These are phyloP conservation scores for Lampris incognitus DNA, from an alignment of 2,113 vertebrate species.

Conservation along the genomic window DNA sequence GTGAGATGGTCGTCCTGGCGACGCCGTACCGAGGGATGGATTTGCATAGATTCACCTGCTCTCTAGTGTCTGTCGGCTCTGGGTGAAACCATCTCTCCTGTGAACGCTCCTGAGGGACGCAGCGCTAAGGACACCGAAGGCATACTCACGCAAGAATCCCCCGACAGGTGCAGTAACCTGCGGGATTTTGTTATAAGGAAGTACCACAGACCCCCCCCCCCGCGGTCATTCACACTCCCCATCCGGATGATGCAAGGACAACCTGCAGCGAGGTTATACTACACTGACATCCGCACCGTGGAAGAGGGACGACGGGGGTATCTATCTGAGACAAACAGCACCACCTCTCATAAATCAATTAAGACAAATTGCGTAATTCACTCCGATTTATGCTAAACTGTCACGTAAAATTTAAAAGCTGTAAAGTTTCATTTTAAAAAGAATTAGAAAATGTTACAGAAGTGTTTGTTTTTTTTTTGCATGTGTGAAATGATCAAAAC, in stretches of 20 bases:
- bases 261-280: slow-evolving; percentile 6
- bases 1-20: not conserved
- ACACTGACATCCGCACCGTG: slow-evolving; percentile 16
- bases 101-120: not conserved
- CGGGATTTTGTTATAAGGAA: no score
- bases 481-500: slow-evolving; percentile 49
- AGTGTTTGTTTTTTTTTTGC: slow-evolving; percentile 31
- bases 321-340: slow-evolving; percentile 1
- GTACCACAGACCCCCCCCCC: no score
- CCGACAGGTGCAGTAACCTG: not conserved
- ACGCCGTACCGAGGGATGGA: not conserved
- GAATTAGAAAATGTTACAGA: slow-evolving; percentile 58
- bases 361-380: slow-evolving; percentile 23
- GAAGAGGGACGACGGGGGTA: slow-evolving; percentile 16
- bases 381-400: slow-evolving; percentile 25
- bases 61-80: slow-evolving; percentile 1
- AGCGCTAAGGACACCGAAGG: not conserved
- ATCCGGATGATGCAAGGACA: no score
- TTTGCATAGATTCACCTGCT: slow-evolving; percentile 45
- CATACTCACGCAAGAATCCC: not conserved
- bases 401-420: slow-evolving; percentile 52
- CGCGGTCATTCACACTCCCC: no score
- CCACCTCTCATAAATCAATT: not conserved
- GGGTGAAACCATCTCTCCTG: slow-evolving; percentile 9
- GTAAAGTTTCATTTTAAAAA: slow-evolving; percentile 45